Evolutionary conservation across 2,113 vertebrate species (phyloP).

Genomic region (Rhabdornis inornatus): DNA sequence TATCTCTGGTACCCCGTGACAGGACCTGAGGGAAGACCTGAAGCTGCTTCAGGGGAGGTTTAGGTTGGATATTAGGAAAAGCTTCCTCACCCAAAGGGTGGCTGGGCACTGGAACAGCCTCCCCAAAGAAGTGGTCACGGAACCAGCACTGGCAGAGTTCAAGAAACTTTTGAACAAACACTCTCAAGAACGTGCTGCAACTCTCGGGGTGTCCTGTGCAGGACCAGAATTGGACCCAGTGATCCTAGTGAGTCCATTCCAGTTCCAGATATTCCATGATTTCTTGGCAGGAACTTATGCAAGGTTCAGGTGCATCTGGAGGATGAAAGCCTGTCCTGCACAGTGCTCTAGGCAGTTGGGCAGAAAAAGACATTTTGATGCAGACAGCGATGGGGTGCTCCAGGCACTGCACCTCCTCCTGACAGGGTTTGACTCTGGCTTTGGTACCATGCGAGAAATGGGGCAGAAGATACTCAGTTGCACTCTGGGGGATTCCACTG

Average conservation of each 20-base stretch:
- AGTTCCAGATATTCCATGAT: background rate
- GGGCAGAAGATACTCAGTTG: background rate
- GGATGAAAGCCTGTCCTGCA: background rate
- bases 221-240: accelerated
- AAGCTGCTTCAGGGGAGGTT: background rate
- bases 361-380: background rate
- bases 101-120: background rate
- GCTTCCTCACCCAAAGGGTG: background rate
- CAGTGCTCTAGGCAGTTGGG: background rate
- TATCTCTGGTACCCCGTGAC: background rate
- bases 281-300: background rate
- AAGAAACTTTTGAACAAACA: background rate
- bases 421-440: background rate
- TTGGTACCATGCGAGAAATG: background rate
- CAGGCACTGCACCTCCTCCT: background rate
- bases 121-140: background rate
- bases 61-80: background rate
- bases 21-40: background rate
- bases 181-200: accelerated
- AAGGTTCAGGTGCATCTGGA: background rate
- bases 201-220: background rate
- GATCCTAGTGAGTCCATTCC: background rate
- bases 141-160: background rate
- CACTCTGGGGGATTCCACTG: background rate
- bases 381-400: background rate